Base-by-base conservation (phyloP, 2,888 invertebrate species). In the Thecophora atra region DNA sequence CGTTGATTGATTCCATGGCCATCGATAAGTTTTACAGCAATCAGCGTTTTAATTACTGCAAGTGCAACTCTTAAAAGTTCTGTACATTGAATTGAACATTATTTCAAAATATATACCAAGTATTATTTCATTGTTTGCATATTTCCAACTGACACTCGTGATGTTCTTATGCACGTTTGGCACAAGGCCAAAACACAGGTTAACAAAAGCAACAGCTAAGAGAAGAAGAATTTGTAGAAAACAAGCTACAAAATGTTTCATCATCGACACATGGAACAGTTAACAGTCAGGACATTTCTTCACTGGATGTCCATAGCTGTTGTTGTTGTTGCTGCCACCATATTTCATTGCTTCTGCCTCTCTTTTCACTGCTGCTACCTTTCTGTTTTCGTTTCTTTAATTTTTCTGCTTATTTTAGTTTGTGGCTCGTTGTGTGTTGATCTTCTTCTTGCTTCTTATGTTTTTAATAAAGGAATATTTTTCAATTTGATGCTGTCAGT, bases 401-500 rank as follows among this genome's bases (percentile, higher is more conserved):
- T 37, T 28, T 37, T 58, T 24, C 58, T 58, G 26, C 56, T 21
- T 19, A 56, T 28, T 8, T 58, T 24, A 24, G 11, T 28, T 24
- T 17, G 54, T 54, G 11, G 21, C 3, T 24, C 4, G 52, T 52
- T 19, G 3, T 7, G 19, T 54, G 37, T 24, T 21, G 15, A 19
- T 54, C 30, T 37, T 17, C 13, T n/a, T 37, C 19, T 37, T 37
- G 17, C 15, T 37, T 62, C n/a, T n/a, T n/a, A n/a, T 62, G 37
- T 15, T 62, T 37, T 30, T 21, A 17, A 37, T 30, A 8, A 62
- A 37, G 21, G 17, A 30, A 62, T 17, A 28, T 6, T n/a, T 62
- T 62, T 21, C 37, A 37, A 37, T 62, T 17, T 37, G 62, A 62
- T 37, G 11, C 62, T 62, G 37, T 62, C 62, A 37, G 62, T 30